Evolutionary conservation across 2,888 invertebrate genomes (phyloP).

Genomic region (Mythimna albipuncta): DNA sequence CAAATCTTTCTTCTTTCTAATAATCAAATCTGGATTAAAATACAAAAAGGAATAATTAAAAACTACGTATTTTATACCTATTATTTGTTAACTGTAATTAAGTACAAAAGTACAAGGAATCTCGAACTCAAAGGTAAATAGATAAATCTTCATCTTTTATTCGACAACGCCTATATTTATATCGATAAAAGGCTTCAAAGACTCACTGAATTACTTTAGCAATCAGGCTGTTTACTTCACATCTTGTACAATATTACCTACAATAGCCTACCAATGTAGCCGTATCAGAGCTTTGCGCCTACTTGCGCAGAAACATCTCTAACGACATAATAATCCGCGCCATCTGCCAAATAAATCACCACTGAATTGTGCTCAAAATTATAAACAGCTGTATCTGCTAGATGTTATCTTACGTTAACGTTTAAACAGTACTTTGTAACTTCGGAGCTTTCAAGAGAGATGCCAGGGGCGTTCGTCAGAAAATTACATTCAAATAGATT

Average conservation of each 20-base stretch:
- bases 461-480: not conserved
- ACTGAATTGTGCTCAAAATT: conserved; percentile 39
- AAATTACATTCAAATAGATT: conserved; percentile 19
- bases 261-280: conserved; percentile 9
- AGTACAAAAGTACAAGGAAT: not conserved
- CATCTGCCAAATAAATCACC: conserved; percentile 52
- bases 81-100: not conserved
- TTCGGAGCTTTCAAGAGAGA: conserved; percentile 11
- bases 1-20: no score
- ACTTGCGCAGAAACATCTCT: conserved; percentile 10
- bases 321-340: conserved; percentile 30
- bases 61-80: not conserved
- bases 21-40: no score
- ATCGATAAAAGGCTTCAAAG: not conserved
- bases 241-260: not conserved
- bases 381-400: conserved; percentile 41
- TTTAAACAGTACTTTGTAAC: conserved; percentile 33
- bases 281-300: conserved; percentile 6
- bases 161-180: no score
- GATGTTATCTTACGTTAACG: conserved; percentile 22
- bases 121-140: not conserved
- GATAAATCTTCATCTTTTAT: no score
- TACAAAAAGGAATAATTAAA: no score
- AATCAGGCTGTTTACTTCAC: not conserved
- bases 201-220: not conserved